These are phyloP conservation scores for Aphrocallistes beatrix DNA, from an alignment of 37 sponge, comb jelly and placozoan species.

Conservation along the genomic window DNA sequence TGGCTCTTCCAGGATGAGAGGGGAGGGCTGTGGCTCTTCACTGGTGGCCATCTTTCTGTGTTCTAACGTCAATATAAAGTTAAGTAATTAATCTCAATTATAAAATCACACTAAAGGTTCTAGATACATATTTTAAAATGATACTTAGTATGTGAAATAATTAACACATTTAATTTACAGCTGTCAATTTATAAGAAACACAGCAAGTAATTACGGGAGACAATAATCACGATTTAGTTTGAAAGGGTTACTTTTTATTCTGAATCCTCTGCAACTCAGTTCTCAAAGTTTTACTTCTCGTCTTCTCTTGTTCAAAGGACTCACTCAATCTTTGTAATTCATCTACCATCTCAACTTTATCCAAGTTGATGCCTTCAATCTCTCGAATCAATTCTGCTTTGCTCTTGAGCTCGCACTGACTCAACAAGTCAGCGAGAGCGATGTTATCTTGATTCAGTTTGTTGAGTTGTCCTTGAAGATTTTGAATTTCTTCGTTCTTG, in stretches of 20 bases:
- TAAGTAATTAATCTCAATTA: too few species aligned
- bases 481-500: background rate
- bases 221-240: too few species aligned
- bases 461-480: background rate
- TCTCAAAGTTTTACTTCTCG: background rate
- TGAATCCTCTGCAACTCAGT: background rate
- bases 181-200: too few species aligned
- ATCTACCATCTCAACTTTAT: background rate
- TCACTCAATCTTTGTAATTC: background rate
- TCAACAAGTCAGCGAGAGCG: background rate
- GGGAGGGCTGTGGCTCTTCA: background rate
- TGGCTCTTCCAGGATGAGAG: constrained; percentile 68
- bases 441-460: background rate
- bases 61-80: too few species aligned
- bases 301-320: background rate
- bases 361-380: background rate
- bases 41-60: constrained; percentile 12
- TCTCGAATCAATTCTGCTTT: background rate
- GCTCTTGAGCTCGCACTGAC: background rate
- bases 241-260: background rate
- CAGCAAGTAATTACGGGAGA: too few species aligned
- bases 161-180: too few species aligned
- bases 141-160: too few species aligned
- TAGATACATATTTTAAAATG: too few species aligned
- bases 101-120: too few species aligned